Evolutionary conservation across 2,888 invertebrate species (phyloP).

Genomic region (Chymomyza fuscimana): DNA sequence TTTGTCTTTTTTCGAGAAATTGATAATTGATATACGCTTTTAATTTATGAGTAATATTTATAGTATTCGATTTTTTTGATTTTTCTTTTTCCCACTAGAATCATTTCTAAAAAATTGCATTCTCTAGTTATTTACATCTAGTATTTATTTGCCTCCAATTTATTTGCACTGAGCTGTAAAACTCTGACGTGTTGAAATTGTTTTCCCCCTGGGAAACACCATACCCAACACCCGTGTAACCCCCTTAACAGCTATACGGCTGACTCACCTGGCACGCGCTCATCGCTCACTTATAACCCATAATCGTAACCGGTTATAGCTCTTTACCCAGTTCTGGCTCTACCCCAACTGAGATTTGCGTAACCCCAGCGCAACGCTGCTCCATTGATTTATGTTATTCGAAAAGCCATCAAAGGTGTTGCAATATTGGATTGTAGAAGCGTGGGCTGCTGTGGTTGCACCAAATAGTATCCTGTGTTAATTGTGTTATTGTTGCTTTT

Average conservation of each 20-base stretch:
- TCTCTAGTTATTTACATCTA: no score
- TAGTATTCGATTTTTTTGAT: no score
- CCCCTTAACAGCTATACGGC: background rate
- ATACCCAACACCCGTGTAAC: background rate
- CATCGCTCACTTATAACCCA: background rate
- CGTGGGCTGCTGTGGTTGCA: slow-evolving; percentile 32
- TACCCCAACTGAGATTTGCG: background rate
- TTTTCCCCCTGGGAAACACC: background rate
- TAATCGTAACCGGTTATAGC: background rate
- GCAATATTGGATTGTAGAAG: background rate
- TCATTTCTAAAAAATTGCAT: no score
- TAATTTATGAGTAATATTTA: no score
- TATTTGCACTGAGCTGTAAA: slow-evolving; percentile 8
- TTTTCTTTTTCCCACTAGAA: no score
- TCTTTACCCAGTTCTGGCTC: background rate
- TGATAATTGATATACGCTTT: no score
- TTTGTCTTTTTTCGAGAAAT: no score
- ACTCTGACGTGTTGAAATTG: background rate
- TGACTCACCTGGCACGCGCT: background rate
- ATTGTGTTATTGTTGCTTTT: slow-evolving; percentile 29
- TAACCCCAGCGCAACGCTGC: background rate
- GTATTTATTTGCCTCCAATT: background rate
- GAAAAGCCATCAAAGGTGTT: background rate
- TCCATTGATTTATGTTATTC: background rate
- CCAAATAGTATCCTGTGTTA: slow-evolving; percentile 41